Evolutionary conservation across 2,888 invertebrate species (phyloP), one percentile per base, ranked within the genome.

Genomic region (Cerastoderma edule): DNA sequence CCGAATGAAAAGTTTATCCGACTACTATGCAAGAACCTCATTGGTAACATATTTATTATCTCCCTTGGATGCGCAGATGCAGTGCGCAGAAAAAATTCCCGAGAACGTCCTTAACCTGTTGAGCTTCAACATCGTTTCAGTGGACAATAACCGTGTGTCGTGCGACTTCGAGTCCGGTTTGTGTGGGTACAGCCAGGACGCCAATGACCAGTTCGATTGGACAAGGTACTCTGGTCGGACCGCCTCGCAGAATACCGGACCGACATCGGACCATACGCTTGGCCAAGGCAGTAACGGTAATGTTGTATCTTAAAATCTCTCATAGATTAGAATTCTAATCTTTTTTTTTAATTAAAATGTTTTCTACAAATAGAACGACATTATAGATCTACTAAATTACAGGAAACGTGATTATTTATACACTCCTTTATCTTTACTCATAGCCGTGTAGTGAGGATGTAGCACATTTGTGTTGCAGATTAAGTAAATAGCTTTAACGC

Each of bases 161-260:
- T 91, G 91, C 80, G 72, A 88, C 72, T 91, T 91, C 83, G 90
- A 91, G 76, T 27, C 57, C 8, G 75, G 79, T 60, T 30, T 79
- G 8, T 90, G 89, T 80, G 84, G 85, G 8, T 89, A 89, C 65
- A 64, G 68, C 0, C 77, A 87, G 24, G 86, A 84, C 27, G 30
- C 13, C 0, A 70, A 72, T 13, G 87, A 83, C 64, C 48, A 84
- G 30, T 90, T 90, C 83, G 79, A 85, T 63, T 91, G 90, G 91
- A 80, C 28, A n/a, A 63, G 84, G 44, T 69, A 83, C 39, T 27
- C 63, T 50, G 90, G 88, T 10, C 28, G 54, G 3, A 89, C 89
- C 2, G 5, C 24, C 2, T 77, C 86, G 0, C 5, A 35, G 16
- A 68, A 67, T 35, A 90, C 89, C 54, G 90, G 90, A 63, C 91